Percentiles rank a stretch among this genome's conserved stretches.
These are phyloP conservation scores for Laterallus jamaicensis DNA, from an alignment of 2,113 vertebrate genomes.

Conservation along the genomic window DNA sequence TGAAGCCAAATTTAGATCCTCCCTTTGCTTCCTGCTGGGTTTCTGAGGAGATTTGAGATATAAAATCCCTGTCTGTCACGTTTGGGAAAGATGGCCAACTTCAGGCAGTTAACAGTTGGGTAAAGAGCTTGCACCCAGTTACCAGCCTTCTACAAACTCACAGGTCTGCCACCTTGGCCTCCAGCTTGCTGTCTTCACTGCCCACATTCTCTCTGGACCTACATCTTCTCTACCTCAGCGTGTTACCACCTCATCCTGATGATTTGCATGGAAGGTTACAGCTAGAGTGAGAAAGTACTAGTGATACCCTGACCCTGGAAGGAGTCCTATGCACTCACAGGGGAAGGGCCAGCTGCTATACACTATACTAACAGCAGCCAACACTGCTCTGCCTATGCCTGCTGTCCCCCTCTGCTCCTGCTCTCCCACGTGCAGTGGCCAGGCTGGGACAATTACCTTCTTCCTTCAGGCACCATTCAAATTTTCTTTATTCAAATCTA, in stretches of 20 bases:
- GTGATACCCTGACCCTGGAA: not conserved
- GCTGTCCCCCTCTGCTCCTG: not conserved
- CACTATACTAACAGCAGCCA: not conserved
- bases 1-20: not conserved
- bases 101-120: not conserved
- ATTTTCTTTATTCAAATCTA: conserved; percentile 67
- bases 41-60: not conserved
- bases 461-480: conserved; percentile 53
- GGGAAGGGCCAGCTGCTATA: not conserved
- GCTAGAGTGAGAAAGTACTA: not conserved
- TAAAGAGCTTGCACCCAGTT: not conserved
- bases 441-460: not conserved
- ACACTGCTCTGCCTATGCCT: not conserved
- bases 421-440: not conserved
- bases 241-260: not conserved
- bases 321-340: not conserved
- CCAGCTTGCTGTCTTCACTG: not conserved
- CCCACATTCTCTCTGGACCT: not conserved
- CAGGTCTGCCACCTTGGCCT: not conserved
- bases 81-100: not conserved
- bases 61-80: not conserved
- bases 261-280: not conserved
- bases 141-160: not conserved
- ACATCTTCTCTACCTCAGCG: not conserved
- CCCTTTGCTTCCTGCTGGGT: not conserved